These are phyloP conservation scores for Drosophila maculinotata DNA, from an alignment of 2,888 invertebrate genomes.

Conservation along the genomic window DNA sequence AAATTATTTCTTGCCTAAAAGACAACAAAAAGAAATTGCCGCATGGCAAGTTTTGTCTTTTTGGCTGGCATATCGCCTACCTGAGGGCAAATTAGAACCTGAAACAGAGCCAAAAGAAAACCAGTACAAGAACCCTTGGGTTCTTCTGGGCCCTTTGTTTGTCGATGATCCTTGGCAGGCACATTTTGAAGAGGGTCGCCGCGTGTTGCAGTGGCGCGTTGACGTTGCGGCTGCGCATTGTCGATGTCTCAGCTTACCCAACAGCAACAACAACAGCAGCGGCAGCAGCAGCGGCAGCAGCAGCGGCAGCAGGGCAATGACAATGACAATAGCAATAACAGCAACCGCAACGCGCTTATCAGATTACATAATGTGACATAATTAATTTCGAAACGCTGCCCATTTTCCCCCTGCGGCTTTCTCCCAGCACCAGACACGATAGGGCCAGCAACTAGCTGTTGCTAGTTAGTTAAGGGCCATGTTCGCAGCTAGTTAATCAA, in stretches of 20 bases:
- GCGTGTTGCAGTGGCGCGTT: constrained; percentile 53
- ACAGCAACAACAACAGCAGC: constrained; percentile 14
- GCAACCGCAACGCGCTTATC: constrained; percentile 75
- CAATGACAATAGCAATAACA: constrained; percentile 39
- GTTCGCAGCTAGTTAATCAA: constrained; percentile 54
- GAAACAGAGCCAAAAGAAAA: constrained; percentile 13
- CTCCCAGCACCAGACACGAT: constrained; percentile 14
- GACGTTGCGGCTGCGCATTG: constrained; percentile 69
- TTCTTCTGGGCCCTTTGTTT: constrained; percentile 21
- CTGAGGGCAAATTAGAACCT: constrained; percentile 52
- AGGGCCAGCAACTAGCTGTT: constrained; percentile 13
- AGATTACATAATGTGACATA: constrained; percentile 85
- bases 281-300: constrained; percentile 19
- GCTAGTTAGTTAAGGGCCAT: constrained; percentile 32
- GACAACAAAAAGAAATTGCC: constrained; percentile 54
- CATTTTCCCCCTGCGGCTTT: constrained; percentile 31
- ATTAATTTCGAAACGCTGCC: constrained; percentile 81
- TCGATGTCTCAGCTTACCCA: constrained; percentile 45
- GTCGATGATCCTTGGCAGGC: constrained; percentile 44
- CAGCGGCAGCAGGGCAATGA: constrained; percentile 40
- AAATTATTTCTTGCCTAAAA: constrained; percentile 25
- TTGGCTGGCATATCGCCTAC: constrained; percentile 35
- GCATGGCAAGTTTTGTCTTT: constrained; percentile 44
- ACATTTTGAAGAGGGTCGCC: constrained; percentile 68
- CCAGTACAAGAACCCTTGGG: constrained; percentile 4